A percentile compares a stretch with the other conserved stretches of the same genome.
Conservation (phyloP, 2,888 invertebrate genomes). For the Clunio marinus region DNA sequence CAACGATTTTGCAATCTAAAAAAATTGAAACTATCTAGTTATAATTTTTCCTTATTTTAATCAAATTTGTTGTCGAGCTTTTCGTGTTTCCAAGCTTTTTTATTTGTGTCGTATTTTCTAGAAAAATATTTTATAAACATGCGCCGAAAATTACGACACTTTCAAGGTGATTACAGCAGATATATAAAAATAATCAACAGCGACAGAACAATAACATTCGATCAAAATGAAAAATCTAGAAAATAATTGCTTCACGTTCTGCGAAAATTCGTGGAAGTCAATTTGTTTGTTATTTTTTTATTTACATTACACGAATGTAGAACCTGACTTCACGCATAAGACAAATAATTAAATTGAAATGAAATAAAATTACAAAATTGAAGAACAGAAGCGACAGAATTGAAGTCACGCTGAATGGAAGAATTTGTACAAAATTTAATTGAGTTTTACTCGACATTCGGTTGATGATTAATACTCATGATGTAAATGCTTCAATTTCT, state of each 20-base stretch:
- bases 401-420: too few species aligned
- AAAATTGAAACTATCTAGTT: conserved; percentile 4
- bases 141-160: not conserved
- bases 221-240: too few species aligned
- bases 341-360: too few species aligned
- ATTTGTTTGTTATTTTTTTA: not conserved
- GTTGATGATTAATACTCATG: too few species aligned
- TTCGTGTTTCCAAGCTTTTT: not conserved
- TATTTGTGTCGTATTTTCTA: too few species aligned
- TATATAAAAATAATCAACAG: not conserved
- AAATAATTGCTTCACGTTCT: not conserved
- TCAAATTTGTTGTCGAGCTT: not conserved
- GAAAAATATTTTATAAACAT: conserved; percentile 1
- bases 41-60: not conserved
- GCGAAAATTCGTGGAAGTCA: not conserved
- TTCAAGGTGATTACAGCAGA: not conserved
- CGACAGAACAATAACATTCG: not conserved
- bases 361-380: too few species aligned
- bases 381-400: too few species aligned
- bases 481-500: not conserved
- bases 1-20: not conserved
- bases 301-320: too few species aligned
- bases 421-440: too few species aligned
- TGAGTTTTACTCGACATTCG: too few species aligned
- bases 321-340: too few species aligned